Base-by-base conservation (phyloP, 2,113 vertebrate genomes). In the Calidris pugnax region DNA sequence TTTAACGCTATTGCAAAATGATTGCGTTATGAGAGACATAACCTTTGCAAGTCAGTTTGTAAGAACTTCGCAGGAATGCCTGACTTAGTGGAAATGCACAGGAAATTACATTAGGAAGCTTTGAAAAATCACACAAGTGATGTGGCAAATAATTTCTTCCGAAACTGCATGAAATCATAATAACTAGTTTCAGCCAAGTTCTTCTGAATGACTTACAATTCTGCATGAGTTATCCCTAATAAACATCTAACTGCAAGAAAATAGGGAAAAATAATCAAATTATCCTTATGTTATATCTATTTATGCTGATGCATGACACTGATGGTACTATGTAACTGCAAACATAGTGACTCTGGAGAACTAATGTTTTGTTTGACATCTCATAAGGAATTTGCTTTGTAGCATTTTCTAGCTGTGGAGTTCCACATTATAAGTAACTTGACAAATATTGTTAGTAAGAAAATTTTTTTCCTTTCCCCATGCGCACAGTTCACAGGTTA, bases 1-100 rank as follows among this genome's bases (percentile, higher is more conserved):
- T 94, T 30, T 90, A 90, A 86, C 90, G 60, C 66, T 89, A 79
- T 81, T 96, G 68, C 88, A 93, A 93, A 97, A 92, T 89, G 90
- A 92, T 95, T 6, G 0, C 57, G 55, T 93, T 83, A 94, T 43
- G 62, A 92, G 86, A 94, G 64, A 85, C 43, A 39, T 78, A 92
- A 92, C 73, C 89, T 89, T 79, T 89, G 48, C 26, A 5, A 93
- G 90, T 33, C 39, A 39, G 77, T 90, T 67, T 75, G 73, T 72
- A 76, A 91, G 88, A 68, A 78, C 85, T 75, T 94, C 86, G 41
- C 80, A 75, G 74, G 69, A 94, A 95, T 8, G 13, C 64, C 23
- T 66, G 86, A 78, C 73, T 90, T 94, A 53, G 66, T 96, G 76
- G 73, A 84, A 95, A 79, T 47, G 57, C 76, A 62, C 41, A 62